Evolutionary conservation across 2,888 invertebrate species (phyloP).

Genomic region (Antheraea assamensis): DNA sequence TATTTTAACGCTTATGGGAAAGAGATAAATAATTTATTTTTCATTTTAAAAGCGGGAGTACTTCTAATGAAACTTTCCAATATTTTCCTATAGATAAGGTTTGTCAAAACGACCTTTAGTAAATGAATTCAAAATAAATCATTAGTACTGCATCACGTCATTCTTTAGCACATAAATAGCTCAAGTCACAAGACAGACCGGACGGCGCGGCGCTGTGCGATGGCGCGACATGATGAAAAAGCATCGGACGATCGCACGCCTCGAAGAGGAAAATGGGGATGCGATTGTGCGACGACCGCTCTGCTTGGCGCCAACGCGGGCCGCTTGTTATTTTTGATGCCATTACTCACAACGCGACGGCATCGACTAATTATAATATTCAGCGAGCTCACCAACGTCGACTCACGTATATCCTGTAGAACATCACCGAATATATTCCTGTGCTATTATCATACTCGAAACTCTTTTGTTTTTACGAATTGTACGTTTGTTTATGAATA

Average conservation of each 20-base stretch:
- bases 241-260: slow-evolving; percentile 43
- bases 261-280: slow-evolving; percentile 30
- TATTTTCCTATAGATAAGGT: slow-evolving; percentile 28
- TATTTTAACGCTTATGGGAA: too few species aligned
- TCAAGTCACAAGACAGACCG: slow-evolving; percentile 78
- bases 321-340: slow-evolving; percentile 77
- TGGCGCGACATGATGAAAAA: slow-evolving; percentile 19
- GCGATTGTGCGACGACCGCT: slow-evolving; percentile 50
- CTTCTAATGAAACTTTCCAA: neutral
- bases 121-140: slow-evolving; percentile 60
- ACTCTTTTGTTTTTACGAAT: neutral
- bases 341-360: slow-evolving; percentile 77
- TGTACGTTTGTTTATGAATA: neutral
- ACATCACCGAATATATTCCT: slow-evolving; percentile 17
- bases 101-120: slow-evolving; percentile 49
- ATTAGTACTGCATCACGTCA: slow-evolving; percentile 51
- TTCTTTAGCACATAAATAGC: slow-evolving; percentile 60
- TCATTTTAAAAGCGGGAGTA: neutral
- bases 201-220: slow-evolving; percentile 45
- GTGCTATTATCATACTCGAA: neutral
- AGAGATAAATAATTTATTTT: too few species aligned
- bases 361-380: slow-evolving; percentile 80
- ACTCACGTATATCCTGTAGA: slow-evolving; percentile 50
- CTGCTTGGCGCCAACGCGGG: slow-evolving; percentile 78
- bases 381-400: slow-evolving; percentile 64